Evolutionary conservation across 1,140 invertebrate genomes (phyloP).

Genomic region (Lepidostoma basale): DNA sequence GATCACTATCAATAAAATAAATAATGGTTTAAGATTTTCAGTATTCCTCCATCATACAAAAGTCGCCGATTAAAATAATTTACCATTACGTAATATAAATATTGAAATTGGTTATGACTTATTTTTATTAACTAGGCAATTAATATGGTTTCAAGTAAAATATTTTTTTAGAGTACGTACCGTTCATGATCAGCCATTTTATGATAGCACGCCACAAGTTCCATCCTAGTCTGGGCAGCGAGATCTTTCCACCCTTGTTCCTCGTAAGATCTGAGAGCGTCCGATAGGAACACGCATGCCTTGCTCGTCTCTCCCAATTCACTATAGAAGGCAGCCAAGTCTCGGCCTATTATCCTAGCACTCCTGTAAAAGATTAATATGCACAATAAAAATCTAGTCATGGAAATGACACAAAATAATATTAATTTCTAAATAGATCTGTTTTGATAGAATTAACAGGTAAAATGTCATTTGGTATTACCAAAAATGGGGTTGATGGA

Average conservation of each 20-base stretch:
- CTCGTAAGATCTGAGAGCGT: conserved; percentile 84
- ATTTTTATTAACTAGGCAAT: no score
- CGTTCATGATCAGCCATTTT: conserved; percentile 74
- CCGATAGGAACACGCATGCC: conserved; percentile 85
- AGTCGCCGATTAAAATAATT: no score
- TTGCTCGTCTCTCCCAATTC: conserved; percentile 85
- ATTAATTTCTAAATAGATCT: background rate
- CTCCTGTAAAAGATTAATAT: no score
- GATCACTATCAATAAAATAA: no score
- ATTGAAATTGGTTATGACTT: no score
- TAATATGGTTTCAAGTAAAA: background rate
- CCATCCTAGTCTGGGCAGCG: conserved; percentile 78
- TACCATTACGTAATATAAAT: no score
- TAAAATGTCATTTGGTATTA: no score
- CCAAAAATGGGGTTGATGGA: background rate
- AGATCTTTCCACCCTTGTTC: conserved; percentile 86
- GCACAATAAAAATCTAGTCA: no score
- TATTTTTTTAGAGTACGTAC: conserved; percentile 48
- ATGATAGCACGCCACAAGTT: conserved; percentile 85
- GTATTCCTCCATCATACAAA: no score
- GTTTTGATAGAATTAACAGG: no score
- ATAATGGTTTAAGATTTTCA: no score
- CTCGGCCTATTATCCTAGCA: conserved; percentile 85
- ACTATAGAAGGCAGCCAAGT: conserved; percentile 90
- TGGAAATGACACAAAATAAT: no score